A percentile compares a stretch with the other conserved stretches of the same genome.
Conservation (phyloP, 2,113 vertebrate species). For the Nibea coibor region DNA sequence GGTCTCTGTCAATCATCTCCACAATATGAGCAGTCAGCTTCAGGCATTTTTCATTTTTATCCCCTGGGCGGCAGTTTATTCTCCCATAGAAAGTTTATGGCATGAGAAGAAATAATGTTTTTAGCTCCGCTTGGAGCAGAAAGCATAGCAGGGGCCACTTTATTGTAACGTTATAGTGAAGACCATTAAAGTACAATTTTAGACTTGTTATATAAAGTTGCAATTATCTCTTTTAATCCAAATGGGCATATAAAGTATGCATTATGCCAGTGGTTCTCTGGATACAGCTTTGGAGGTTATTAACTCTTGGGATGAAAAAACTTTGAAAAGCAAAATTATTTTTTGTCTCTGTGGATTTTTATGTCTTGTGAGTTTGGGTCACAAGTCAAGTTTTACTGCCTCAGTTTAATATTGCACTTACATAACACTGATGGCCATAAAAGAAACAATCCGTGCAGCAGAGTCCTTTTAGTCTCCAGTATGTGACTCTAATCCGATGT, state of each 20-base stretch:
- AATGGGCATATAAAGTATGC: background rate
- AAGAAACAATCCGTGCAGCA: background rate
- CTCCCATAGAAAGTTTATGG: constrained; percentile 39
- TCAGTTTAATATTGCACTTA: background rate
- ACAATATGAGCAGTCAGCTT: constrained; percentile 38
- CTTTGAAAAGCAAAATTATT: background rate
- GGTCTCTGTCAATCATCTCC: constrained; percentile 69
- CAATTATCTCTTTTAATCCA: constrained; percentile 14
- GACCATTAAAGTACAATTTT: constrained; percentile 9
- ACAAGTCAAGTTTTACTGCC: background rate
- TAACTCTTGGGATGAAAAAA: background rate
- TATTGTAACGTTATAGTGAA: constrained; percentile 6
- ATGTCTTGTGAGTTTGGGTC: background rate
- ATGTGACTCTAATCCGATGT: background rate
- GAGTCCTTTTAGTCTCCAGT: background rate
- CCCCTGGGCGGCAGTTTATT: constrained; percentile 50
- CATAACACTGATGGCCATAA: background rate
- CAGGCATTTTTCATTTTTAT: constrained; percentile 43
- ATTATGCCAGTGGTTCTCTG: background rate
- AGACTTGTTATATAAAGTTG: constrained; percentile 3
- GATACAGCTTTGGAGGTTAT: background rate
- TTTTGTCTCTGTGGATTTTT: background rate
- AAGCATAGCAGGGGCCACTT: background rate
- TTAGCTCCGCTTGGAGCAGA: constrained; percentile 8
- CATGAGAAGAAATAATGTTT: constrained; percentile 39